Evolutionary conservation across 1,140 invertebrate species (phyloP), one percentile per base, ranked within the genome.

Genomic region (Stegodyphus dumicola): DNA sequence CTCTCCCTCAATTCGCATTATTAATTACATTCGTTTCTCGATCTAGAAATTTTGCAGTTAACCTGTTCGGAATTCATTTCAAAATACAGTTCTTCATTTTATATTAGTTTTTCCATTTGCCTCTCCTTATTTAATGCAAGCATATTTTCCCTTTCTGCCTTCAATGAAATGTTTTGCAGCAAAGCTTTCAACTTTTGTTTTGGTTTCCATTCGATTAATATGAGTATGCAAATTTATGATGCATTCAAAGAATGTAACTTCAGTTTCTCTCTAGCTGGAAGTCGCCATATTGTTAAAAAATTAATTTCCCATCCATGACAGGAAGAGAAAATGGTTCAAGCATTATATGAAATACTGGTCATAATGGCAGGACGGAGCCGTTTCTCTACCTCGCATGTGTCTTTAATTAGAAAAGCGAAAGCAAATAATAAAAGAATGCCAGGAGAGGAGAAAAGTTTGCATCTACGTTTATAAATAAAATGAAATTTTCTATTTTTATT

Each of bases 181-280:
- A 48, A 64, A 60, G 33, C 13, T 65, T 79, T 70, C 52, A n/a
- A 56, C n/a, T 70, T 11, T 48, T 60, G 51, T 83, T 9, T 48
- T 52, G 56, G 18, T 73, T 70, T 77, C 51, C 49, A 53, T 79
- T 83, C 64, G 71, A 83, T 83, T 83, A 75, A 83, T 83, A 83
- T 75, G 49, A 53, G 64, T 83, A 83, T 83, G 71, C 79, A 83
- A 83, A 83, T 83, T 83, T 83, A 75, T 54, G 56, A 83, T 83
- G 48, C 79, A 49, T 83, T 18, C 13, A 18, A 11, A 13, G 51
- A 69, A 64, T 69, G 33, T 56, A 48, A 74, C 79, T 83, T 65
- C 53, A 65, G 71, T 75, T 65, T 53, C 15, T 33, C 71, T 73
- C 9, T 56, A 66, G 56, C 70, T 74, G 70, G 6, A 66, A 64